A percentile compares a stretch with the other conserved stretches of the same genome.
phyloP scores from a whole-genome alignment of 2,888 invertebrate species.

The Xylocampa areola region DNA sequence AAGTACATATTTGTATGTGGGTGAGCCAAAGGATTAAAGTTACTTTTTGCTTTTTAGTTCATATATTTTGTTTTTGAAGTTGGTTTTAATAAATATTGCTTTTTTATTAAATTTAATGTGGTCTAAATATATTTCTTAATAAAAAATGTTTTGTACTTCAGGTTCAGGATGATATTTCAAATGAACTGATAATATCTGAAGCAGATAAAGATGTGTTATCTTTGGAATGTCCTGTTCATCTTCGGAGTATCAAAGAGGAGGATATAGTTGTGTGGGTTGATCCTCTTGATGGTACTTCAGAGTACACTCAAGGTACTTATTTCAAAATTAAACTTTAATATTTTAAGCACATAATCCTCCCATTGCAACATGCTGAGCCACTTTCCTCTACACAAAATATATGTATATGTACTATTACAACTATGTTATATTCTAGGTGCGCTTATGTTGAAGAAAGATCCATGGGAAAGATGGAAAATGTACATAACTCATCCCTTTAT shows the following conservation, averaged over 20 bases:
- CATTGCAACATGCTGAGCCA: slow-evolving; percentile 36
- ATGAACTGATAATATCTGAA: slow-evolving; percentile 94
- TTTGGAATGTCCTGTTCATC: slow-evolving; percentile 92
- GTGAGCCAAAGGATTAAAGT: too few species aligned
- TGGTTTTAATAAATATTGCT: too few species aligned
- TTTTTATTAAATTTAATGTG: too few species aligned
- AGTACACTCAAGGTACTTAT: slow-evolving; percentile 96
- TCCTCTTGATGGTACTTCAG: slow-evolving; percentile 99
- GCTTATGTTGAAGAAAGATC: slow-evolving; percentile 89
- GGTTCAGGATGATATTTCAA: slow-evolving; percentile 84
- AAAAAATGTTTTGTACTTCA: not conserved
- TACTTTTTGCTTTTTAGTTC: too few species aligned
- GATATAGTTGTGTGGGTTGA: slow-evolving; percentile 99
- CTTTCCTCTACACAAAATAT: slow-evolving; percentile 20
- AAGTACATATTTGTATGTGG: too few species aligned
- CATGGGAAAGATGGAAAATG: slow-evolving; percentile 89
- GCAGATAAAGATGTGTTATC: slow-evolving; percentile 91
- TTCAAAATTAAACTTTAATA: too few species aligned
- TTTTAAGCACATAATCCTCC: too few species aligned
- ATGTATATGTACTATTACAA: slow-evolving; percentile 25
- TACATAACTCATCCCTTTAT: slow-evolving; percentile 88
- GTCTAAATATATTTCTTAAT: too few species aligned
- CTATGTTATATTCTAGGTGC: slow-evolving; percentile 84
- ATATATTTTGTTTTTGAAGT: too few species aligned
- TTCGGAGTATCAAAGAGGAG: slow-evolving; percentile 91